These are phyloP conservation scores for Eupithecia vulgata DNA, from an alignment of 2,888 invertebrate genomes.

Conservation along the genomic window DNA sequence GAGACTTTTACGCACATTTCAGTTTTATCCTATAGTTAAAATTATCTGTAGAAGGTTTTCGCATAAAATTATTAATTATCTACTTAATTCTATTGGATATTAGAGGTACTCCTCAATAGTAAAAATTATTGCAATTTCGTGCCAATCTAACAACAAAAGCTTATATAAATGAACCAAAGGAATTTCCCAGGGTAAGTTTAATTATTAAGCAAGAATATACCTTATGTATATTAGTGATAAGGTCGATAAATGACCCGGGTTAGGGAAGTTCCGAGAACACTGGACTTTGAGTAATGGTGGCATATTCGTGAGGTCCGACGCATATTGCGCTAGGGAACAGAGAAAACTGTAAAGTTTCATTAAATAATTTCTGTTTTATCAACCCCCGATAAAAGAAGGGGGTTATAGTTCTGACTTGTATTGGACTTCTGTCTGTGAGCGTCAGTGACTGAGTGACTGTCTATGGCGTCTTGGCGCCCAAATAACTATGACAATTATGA, in stretches of 20 bases:
- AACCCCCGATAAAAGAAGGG: no score
- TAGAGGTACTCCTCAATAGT: no score
- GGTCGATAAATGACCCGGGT: constrained; percentile 57
- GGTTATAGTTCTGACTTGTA: no score
- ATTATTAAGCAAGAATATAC: background rate
- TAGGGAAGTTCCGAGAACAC: constrained; percentile 57
- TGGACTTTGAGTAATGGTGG: constrained; percentile 78
- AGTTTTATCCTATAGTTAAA: no score
- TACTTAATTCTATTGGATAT: no score
- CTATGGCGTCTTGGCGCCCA: no score
- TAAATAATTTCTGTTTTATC: background rate
- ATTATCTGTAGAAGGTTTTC: no score
- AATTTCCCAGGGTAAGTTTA: background rate
- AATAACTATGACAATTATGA: no score
- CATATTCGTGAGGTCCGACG: constrained; percentile 73
- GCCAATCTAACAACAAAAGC: background rate
- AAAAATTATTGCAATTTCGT: background rate
- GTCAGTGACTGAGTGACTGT: no score
- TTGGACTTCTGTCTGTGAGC: no score
- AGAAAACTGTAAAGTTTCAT: constrained; percentile 46
- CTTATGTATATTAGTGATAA: background rate
- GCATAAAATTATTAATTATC: no score
- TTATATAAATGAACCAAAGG: background rate
- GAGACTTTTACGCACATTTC: no score
- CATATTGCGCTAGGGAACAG: constrained; percentile 67